Evolutionary conservation across 2,113 vertebrate species (phyloP).

Genomic region (Gracilinanus agilis): DNA sequence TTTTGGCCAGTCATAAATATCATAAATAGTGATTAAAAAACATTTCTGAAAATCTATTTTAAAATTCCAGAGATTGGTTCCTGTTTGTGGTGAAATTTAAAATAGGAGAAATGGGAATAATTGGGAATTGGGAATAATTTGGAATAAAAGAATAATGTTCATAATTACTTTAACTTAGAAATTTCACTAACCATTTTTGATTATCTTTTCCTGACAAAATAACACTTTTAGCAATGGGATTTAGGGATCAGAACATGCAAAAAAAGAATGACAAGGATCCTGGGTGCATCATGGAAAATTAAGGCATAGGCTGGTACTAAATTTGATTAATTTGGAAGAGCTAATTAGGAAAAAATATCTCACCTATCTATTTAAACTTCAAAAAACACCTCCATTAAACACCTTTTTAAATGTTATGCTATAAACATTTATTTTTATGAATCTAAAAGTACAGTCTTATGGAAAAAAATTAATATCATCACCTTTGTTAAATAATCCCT

Average conservation of each 20-base stretch:
- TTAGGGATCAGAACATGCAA: neutral
- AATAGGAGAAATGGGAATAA: neutral
- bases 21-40: neutral
- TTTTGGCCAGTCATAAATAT: too few species aligned
- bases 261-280: neutral
- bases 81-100: neutral
- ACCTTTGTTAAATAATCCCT: neutral
- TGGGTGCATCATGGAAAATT: neutral
- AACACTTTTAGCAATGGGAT: neutral
- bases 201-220: neutral
- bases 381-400: conserved; percentile 18
- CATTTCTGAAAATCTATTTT: neutral
- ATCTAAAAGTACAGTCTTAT: neutral
- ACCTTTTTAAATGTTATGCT: neutral
- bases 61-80: neutral
- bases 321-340: neutral
- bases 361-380: conserved; percentile 8
- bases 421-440: neutral
- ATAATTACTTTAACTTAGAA: neutral
- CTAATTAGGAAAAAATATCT: conserved; percentile 32
- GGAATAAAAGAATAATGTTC: neutral
- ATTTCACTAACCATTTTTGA: neutral
- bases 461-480: neutral
- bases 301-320: neutral
- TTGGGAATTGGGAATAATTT: too few species aligned